These are phyloP conservation scores for Henricia sp. DNA, from an alignment of 53 echinoderm and acorn worm species.

Conservation along the genomic window DNA sequence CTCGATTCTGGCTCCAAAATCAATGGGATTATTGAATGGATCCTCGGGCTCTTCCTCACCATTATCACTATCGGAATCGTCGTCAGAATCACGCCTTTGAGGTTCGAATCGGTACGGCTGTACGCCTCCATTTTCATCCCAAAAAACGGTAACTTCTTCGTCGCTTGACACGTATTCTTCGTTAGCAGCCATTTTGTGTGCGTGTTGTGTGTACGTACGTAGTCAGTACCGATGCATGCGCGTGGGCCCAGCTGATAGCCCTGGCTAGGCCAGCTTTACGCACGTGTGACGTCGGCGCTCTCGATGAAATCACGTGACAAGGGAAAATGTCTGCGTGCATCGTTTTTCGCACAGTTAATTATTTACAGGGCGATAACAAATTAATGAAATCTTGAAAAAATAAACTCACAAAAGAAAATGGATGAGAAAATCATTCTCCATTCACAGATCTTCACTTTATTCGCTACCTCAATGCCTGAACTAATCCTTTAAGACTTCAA, in stretches of 20 bases:
- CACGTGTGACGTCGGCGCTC: not conserved
- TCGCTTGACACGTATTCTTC: constrained; percentile 9
- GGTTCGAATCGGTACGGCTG: constrained; percentile 1
- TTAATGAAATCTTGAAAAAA: not conserved
- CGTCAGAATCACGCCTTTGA: not conserved
- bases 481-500: not conserved
- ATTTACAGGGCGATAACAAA: not conserved
- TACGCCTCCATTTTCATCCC: constrained; percentile 6
- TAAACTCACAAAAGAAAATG: not conserved
- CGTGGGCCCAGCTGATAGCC: too few relatives aligned
- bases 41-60: not conserved
- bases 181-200: not conserved
- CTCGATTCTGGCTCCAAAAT: not conserved
- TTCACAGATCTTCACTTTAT: not conserved
- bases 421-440: not conserved
- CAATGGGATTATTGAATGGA: not conserved
- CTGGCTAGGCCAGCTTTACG: too few relatives aligned
- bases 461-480: not conserved
- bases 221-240: too few relatives aligned
- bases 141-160: constrained; percentile 6
- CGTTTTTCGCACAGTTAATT: not conserved
- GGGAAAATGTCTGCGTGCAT: not conserved
- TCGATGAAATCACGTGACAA: not conserved
- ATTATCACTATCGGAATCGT: not conserved
- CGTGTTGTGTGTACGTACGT: not conserved